These are phyloP conservation scores for Colossoma macropomum DNA, from an alignment of 2,113 vertebrate species.

Conservation along the genomic window DNA sequence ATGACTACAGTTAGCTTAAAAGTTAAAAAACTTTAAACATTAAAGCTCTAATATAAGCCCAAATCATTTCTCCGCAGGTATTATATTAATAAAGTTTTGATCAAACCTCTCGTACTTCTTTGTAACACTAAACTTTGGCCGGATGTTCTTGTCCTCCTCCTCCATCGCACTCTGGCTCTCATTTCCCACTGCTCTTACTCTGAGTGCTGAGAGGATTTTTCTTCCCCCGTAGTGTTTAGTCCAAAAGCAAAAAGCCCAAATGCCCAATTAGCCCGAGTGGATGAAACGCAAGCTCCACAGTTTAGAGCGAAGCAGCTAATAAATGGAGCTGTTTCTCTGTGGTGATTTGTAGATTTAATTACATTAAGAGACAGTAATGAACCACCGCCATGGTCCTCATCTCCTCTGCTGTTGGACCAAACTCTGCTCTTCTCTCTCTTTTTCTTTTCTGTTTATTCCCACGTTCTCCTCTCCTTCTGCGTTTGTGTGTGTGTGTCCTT, in stretches of 20 bases:
- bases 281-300: conserved; percentile 37
- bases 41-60: no score
- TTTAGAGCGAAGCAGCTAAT: conserved; percentile 38
- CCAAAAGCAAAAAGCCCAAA: conserved; percentile 14
- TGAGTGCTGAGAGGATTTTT: conserved; percentile 49
- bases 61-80: no score
- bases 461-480: conserved; percentile 5
- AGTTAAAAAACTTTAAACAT: no score
- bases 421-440: conserved; percentile 28
- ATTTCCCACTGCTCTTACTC: conserved; percentile 28
- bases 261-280: conserved; percentile 50
- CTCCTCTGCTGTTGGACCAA: not conserved
- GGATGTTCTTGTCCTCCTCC: not conserved
- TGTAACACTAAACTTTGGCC: not conserved
- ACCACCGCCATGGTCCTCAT: not conserved
- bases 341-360: conserved; percentile 54
- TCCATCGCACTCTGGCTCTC: conserved; percentile 23
- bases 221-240: not conserved
- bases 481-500: conserved; percentile 23
- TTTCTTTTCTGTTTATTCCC: not conserved
- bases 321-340: conserved; percentile 35
- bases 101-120: not conserved
- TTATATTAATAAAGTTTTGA: not conserved
- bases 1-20: no score
- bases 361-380: conserved; percentile 37